A percentile compares a stretch with the other conserved stretches of the same genome.
Conservation (phyloP, 35 echinoderm and acorn worm genomes). For the Antedon bifida region DNA sequence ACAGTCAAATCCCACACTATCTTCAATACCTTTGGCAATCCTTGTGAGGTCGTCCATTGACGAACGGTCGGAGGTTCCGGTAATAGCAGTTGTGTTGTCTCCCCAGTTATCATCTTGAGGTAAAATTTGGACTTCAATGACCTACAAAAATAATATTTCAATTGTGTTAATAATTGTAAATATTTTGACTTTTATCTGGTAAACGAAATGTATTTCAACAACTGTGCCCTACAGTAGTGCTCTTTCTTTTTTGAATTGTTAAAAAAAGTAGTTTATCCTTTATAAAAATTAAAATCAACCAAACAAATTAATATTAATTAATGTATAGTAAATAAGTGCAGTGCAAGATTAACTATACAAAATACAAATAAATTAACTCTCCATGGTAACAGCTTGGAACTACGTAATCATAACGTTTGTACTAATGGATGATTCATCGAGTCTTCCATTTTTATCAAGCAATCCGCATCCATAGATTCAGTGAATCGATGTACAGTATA, state of each 20-base stretch:
- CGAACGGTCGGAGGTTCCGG: slow-evolving; percentile 82
- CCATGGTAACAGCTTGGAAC: neutral
- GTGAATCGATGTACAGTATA: too few species aligned
- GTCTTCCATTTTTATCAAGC: neutral
- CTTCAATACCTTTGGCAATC: slow-evolving; percentile 47
- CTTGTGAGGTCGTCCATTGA: slow-evolving; percentile 59
- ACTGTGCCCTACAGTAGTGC: too few species aligned
- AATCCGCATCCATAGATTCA: too few species aligned
- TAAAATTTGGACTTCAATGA: slow-evolving; percentile 84
- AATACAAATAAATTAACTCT: neutral
- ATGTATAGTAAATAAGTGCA: too few species aligned
- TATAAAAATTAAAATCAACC: too few species aligned
- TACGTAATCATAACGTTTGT: neutral
- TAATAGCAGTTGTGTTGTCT: slow-evolving; percentile 94
- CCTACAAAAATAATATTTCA: slow-evolving; percentile 39
- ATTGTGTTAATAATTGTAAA: too few species aligned
- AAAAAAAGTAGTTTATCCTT: too few species aligned
- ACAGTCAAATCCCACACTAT: slow-evolving; percentile 61
- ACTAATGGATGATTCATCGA: neutral
- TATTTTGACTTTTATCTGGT: too few species aligned
- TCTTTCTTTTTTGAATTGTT: too few species aligned
- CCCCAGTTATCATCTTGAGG: slow-evolving; percentile 99
- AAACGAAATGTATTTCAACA: too few species aligned
- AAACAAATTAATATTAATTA: too few species aligned
- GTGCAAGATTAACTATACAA: too few species aligned